Base-by-base conservation (phyloP, 92 coral and sea anemone genomes). In the Muricea muricata region DNA sequence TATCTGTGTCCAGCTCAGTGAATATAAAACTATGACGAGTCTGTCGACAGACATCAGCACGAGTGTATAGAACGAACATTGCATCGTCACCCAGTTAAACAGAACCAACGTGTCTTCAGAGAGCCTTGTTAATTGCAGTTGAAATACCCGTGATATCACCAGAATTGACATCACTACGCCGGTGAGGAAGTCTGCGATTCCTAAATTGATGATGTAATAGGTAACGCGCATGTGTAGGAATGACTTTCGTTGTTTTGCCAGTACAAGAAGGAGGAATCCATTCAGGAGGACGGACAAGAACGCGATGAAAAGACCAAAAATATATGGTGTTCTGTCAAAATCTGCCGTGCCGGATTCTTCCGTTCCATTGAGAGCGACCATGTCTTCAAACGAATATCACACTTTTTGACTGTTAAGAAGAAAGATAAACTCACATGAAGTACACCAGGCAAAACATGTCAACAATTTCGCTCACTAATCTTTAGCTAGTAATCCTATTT, bases 21-120 rank as follows among this genome's bases (percentile, higher is more conserved):
- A 39, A 26, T 78, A 78, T n/a, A 78, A 33, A 11, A 78, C 71
- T 2, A 78, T 78, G 41, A 78, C 83, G 6, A 78, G 54, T 28
- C 83, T 30, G 18, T 78, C 83, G 24, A 78, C 8, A 21, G 83
- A 78, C 83, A 78, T 78, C 42, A 78, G 11, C 21, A 78, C 33
- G 7, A 78, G 71, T 17, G 83, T 56, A n/a, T 50, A 57, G 52
- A 78, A 78, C 10, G 83, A 78, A 4, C 83, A 32, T 58, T 78
- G 83, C 35, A 78, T 57, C n/a, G 83, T 58, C 37, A 63, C 58
- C 83, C 83, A 78, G 32, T 57, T 78, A 9, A 78, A 55, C 21
- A 78, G 31, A 7, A 58, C 50, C 54, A 78, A 13, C 0, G 14
- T 23, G 4, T 9, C 46, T 20, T 28, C 31, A 20, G 9, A 25